Conservation (phyloP, 2,888 invertebrate species). For the Meandrusa payeni region DNA sequence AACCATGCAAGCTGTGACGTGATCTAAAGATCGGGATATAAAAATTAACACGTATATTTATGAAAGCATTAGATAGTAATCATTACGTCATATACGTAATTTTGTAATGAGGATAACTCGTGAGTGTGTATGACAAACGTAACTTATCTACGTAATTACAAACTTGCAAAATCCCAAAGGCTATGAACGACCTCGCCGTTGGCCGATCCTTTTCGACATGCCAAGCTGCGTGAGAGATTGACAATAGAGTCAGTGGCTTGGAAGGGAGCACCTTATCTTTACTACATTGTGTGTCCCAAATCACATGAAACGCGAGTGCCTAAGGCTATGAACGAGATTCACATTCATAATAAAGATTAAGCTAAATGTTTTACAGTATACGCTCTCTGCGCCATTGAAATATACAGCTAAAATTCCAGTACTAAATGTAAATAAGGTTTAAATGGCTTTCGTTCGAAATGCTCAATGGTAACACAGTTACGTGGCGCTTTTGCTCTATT, state of each 20-base stretch:
- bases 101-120: not conserved
- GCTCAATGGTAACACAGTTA: slow-evolving; percentile 34
- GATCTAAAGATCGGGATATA: too few relatives aligned
- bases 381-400: slow-evolving; percentile 25
- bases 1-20: too few relatives aligned
- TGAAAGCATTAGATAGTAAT: too few relatives aligned
- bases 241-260: slow-evolving; percentile 74
- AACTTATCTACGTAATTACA: slow-evolving; percentile 23
- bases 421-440: slow-evolving; percentile 36
- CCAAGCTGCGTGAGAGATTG: slow-evolving; percentile 67
- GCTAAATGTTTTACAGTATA: slow-evolving; percentile 34
- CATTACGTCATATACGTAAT: too few relatives aligned
- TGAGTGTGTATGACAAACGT: slow-evolving; percentile 6
- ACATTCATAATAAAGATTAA: slow-evolving; percentile 69
- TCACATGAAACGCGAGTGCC: slow-evolving; percentile 70
- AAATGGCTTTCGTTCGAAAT: slow-evolving; percentile 39
- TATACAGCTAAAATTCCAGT: slow-evolving; percentile 28
- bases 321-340: slow-evolving; percentile 61
- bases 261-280: slow-evolving; percentile 76
- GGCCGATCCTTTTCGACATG: slow-evolving; percentile 58
- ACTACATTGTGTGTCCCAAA: slow-evolving; percentile 74
- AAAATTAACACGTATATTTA: too few relatives aligned
- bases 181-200: slow-evolving; percentile 35
- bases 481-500: slow-evolving; percentile 33
- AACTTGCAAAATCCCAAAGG: slow-evolving; percentile 27